phyloP scores from a whole-genome alignment of 2,888 invertebrate genomes.

The Scaptomyza cyrtandrae region DNA sequence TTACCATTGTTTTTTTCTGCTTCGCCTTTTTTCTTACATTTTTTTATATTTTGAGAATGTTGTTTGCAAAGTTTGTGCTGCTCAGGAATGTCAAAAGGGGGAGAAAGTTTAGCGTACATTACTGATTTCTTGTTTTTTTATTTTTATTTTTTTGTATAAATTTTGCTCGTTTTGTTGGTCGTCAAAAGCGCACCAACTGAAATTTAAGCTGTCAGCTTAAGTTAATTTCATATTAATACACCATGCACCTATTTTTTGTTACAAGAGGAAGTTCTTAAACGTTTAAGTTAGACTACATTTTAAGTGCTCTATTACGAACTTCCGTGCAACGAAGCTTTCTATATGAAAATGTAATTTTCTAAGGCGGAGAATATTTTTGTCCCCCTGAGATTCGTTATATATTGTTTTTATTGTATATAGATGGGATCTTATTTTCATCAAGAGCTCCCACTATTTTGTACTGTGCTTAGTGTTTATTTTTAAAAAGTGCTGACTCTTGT shows the following conservation, averaged over 20 bases:
- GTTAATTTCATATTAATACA: not conserved
- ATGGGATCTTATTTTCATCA: no score
- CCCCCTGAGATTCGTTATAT: no score
- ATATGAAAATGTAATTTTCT: no score
- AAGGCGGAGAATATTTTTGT: no score
- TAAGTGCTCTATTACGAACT: no score
- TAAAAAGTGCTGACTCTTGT: slow-evolving; percentile 20
- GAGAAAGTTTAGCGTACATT: slow-evolving; percentile 32
- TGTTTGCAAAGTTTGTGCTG: slow-evolving; percentile 27
- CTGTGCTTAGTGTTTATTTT: slow-evolving; percentile 1
- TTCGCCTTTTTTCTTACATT: slow-evolving; percentile 3
- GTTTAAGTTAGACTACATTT: no score
- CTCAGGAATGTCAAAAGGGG: slow-evolving; percentile 27
- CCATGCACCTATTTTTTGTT: not conserved
- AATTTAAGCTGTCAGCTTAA: slow-evolving; percentile 46
- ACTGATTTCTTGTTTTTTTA: slow-evolving; percentile 15
- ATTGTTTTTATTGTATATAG: no score
- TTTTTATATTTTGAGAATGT: slow-evolving; percentile 17
- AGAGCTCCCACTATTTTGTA: no score
- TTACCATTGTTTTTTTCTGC: slow-evolving; percentile 21
- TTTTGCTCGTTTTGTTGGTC: slow-evolving; percentile 3
- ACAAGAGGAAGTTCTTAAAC: not conserved
- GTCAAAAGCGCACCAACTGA: slow-evolving; percentile 24
- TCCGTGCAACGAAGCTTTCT: no score
- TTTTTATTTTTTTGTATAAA: not conserved